A percentile compares a stretch with the other conserved stretches of the same genome.
Conservation (phyloP, 2,113 vertebrate species). For the Austrofundulus limnaeus region DNA sequence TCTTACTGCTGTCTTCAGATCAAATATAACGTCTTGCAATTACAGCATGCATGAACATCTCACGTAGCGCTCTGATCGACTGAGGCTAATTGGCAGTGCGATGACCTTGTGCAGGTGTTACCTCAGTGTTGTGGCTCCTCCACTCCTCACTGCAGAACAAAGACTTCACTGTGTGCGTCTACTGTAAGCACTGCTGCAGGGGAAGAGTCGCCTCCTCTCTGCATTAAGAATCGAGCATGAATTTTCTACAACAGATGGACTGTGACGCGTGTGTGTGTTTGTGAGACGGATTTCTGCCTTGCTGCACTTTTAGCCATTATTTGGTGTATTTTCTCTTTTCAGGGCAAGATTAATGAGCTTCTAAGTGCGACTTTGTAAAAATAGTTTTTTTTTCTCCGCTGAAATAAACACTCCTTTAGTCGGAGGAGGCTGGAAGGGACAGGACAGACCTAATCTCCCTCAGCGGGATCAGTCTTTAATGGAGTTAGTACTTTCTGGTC, state of each 20-base stretch:
- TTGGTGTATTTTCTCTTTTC: constrained; percentile 17
- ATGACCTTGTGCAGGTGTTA: constrained; percentile 27
- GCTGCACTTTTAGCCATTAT: constrained; percentile 25
- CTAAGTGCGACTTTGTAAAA: constrained; percentile 41
- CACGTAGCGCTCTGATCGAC: constrained; percentile 21
- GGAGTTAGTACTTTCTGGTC: constrained; percentile 53
- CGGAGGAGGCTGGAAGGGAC: constrained; percentile 29
- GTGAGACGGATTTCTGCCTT: constrained; percentile 29
- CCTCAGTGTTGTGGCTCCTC: constrained; percentile 14
- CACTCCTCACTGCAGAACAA: constrained; percentile 2
- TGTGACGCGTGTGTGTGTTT: constrained; percentile 50
- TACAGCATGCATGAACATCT: constrained; percentile 43
- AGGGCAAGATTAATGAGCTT: constrained; percentile 48
- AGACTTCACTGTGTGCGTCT: neutral
- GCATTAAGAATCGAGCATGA: constrained; percentile 28
- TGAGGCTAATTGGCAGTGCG: constrained; percentile 43
- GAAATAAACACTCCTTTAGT: constrained; percentile 39
- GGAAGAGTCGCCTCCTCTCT: constrained; percentile 8
- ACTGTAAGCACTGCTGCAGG: neutral
- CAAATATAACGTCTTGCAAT: constrained; percentile 47
- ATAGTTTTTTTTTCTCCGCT: constrained; percentile 39
- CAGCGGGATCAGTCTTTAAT: constrained; percentile 59
- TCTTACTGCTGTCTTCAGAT: constrained; percentile 28
- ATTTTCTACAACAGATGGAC: constrained; percentile 59
- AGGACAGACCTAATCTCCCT: constrained; percentile 55